These are phyloP conservation scores for Campylorhamphus procurvoides DNA, from an alignment of 2,113 vertebrate species.

Conservation along the genomic window DNA sequence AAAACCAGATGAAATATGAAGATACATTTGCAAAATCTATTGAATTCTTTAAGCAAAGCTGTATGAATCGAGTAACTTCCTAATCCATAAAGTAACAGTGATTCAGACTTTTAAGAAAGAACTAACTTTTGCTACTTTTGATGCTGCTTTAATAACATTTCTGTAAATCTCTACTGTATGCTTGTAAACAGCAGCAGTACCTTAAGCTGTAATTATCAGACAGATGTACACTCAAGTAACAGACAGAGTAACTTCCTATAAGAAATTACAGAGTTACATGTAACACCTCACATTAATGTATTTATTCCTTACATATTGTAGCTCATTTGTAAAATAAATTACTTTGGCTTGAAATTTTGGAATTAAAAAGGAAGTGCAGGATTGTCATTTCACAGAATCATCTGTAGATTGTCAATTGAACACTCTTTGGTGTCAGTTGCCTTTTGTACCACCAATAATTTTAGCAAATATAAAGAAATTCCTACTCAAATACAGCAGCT, in stretches of 20 bases:
- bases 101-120: background rate
- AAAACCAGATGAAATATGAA: background rate
- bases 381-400: background rate
- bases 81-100: background rate
- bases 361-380: background rate
- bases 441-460: background rate
- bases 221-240: background rate
- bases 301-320: background rate
- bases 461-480: accelerated
- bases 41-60: background rate
- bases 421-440: background rate
- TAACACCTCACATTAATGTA: background rate
- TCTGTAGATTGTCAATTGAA: background rate
- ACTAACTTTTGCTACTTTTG: background rate
- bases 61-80: background rate
- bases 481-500: background rate
- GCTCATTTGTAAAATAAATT: background rate
- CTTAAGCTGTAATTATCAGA: background rate
- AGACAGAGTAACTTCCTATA: background rate
- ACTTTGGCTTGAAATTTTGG: background rate
- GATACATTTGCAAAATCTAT: background rate
- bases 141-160: background rate
- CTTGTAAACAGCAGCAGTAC: background rate
- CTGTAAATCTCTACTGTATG: background rate
- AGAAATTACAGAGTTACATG: background rate